Conservation (phyloP, 1,140 invertebrate genomes). For the Penaeus chinensis region DNA sequence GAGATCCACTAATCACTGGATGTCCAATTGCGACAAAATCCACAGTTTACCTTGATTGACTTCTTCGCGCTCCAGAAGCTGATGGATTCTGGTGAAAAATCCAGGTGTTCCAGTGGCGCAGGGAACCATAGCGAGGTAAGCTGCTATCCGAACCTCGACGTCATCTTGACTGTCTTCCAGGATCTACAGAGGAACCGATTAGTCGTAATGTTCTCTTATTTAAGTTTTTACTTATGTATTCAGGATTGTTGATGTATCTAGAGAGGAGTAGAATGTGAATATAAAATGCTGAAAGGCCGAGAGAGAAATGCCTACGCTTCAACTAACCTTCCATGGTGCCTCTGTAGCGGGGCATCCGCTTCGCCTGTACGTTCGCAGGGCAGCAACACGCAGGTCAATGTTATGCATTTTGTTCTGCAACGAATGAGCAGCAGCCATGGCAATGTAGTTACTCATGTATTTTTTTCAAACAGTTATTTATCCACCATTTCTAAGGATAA, state of each 20-base stretch:
- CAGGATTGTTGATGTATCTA: no score
- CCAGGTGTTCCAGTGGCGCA: slow-evolving; percentile 35
- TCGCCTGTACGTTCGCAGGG: slow-evolving; percentile 38
- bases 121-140: slow-evolving; percentile 44
- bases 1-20: slow-evolving; percentile 6
- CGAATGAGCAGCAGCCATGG: not conserved
- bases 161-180: slow-evolving; percentile 34
- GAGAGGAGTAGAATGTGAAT: no score
- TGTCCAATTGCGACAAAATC: slow-evolving; percentile 21
- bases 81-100: slow-evolving; percentile 39
- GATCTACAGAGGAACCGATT: slow-evolving; percentile 2
- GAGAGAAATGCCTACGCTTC: not conserved
- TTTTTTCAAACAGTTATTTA: not conserved
- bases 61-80: slow-evolving; percentile 37
- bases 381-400: slow-evolving; percentile 35
- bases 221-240: no score
- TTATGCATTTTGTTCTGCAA: slow-evolving; percentile 28
- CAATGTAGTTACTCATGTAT: not conserved
- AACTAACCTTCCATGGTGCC: slow-evolving; percentile 34
- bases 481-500: no score
- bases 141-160: slow-evolving; percentile 39
- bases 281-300: no score
- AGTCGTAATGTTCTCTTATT: no score
- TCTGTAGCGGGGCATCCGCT: slow-evolving; percentile 14
- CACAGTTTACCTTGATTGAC: slow-evolving; percentile 40